Base-by-base conservation (phyloP, 1,140 invertebrate genomes). In the Lasaia peninsularis region DNA sequence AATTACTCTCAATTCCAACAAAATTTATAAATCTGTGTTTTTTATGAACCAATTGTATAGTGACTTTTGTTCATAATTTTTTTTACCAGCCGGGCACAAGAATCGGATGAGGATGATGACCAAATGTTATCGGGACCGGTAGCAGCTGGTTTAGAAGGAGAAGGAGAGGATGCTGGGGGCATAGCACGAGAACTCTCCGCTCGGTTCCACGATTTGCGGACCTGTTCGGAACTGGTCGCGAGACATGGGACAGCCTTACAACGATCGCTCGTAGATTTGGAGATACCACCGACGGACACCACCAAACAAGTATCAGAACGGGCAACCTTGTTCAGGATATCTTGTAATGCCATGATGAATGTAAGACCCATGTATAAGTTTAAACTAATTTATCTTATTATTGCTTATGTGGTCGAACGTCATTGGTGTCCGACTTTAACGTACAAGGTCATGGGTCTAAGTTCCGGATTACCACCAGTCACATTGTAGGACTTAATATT, bases 321-420 rank as follows among this genome's bases (percentile, higher is more conserved):
- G 66, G 96, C 97, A 1, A 98, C 96, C 2, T 91, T 98, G 4
- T 98, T 98, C 86, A 92, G 97, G 56, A 98, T 99, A 75, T 96
- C 98, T 11, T 96, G 97, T 31, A 97, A 95, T 90, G 95, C 96
- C 14, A 98, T 99, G 96, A 96, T 99, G 58, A 98, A 96, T 90
- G 97, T 98, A 90, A 94, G 95, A 7, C 21, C n/a, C 14, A 14
- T 56, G 11, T 31, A 28, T 44, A 5, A 12, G 37, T 10, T 18
- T 8, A 28, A 7, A 28, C 24, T 28, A 28, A 28, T 28, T 28
- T 28, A 28, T 28, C 8, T 28, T 28, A 24, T 6, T 28, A 24
- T 24, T 6, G 24, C 24, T 7, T 28, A 1, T 28, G 2, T 28
- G 24, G 8, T 28, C 24, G 5, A 28, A 7, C 24, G 24, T n/a